These are phyloP conservation scores for Lepus timidus DNA, from an alignment of 2,113 vertebrate genomes.

Conservation along the genomic window DNA sequence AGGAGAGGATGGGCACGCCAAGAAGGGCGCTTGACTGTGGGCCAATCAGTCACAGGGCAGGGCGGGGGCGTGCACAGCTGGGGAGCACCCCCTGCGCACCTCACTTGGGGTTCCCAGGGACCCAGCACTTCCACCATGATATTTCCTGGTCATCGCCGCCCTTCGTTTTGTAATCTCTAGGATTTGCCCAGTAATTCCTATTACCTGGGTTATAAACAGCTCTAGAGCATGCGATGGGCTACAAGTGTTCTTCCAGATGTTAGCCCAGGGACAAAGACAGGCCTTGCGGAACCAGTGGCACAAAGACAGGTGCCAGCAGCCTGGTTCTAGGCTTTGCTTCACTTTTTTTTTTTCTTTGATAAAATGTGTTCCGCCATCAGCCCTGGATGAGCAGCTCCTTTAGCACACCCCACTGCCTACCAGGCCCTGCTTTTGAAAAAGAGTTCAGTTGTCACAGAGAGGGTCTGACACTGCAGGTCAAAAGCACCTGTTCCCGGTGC, in stretches of 20 bases:
- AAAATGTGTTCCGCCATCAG: neutral
- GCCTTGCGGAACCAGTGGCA: neutral
- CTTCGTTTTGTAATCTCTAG: neutral
- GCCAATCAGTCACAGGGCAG: neutral
- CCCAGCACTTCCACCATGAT: neutral
- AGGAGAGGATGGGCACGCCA: neutral
- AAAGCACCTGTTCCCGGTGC: neutral
- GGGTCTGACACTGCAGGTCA: accelerated
- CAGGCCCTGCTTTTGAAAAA: neutral
- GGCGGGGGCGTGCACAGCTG: neutral
- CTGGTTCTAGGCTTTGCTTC: neutral
- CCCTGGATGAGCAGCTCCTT: neutral
- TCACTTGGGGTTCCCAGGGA: neutral
- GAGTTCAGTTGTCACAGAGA: neutral
- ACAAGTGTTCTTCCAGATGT: neutral
- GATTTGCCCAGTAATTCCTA: neutral
- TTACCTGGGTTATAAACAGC: neutral
- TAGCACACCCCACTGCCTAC: neutral
- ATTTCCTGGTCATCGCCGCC: neutral
- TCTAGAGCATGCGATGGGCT: neutral
- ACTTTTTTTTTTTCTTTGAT: neutral
- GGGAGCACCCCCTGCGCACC: neutral
- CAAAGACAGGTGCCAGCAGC: neutral
- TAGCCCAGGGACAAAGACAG: neutral
- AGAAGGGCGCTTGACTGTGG: neutral